Evolutionary conservation across 2,113 vertebrate genomes (phyloP).

Genomic region (Struthidea cinerea): DNA sequence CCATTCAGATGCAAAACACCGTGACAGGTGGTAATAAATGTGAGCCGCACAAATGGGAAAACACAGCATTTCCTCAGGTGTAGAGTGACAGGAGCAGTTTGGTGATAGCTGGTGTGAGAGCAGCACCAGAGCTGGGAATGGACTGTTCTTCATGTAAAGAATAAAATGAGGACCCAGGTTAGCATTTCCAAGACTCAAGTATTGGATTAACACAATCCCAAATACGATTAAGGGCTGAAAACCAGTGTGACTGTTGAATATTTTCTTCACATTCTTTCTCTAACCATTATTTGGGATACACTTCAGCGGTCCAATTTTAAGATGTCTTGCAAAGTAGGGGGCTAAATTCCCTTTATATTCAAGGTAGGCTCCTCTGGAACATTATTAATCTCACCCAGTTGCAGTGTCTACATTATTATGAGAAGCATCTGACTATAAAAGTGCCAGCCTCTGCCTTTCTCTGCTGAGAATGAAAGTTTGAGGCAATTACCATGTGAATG

Average conservation of each 20-base stretch:
- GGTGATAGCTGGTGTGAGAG: not conserved
- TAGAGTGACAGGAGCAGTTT: not conserved
- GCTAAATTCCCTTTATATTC: slow-evolving; percentile 16
- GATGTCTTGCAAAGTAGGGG: not conserved
- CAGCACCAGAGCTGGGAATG: not conserved
- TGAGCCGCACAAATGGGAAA: not conserved
- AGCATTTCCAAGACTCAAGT: not conserved
- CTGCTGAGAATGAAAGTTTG: not conserved
- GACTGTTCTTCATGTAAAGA: not conserved
- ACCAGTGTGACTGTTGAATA: not conserved
- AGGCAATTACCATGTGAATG: not conserved
- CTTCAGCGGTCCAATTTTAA: not conserved
- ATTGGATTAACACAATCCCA: not conserved
- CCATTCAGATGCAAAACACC: not conserved
- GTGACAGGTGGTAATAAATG: not conserved
- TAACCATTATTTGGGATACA: not conserved
- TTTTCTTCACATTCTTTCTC: not conserved
- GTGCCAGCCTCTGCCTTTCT: not conserved
- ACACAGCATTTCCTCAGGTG: not conserved
- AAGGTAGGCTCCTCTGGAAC: not conserved
- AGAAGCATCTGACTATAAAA: not conserved
- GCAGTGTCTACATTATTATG: not conserved
- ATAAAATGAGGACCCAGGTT: not conserved
- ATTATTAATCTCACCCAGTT: not conserved
- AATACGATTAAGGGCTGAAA: not conserved